Base-by-base conservation (phyloP, 2,797 vertebrate species). In the Rhincodon typus region DNA sequence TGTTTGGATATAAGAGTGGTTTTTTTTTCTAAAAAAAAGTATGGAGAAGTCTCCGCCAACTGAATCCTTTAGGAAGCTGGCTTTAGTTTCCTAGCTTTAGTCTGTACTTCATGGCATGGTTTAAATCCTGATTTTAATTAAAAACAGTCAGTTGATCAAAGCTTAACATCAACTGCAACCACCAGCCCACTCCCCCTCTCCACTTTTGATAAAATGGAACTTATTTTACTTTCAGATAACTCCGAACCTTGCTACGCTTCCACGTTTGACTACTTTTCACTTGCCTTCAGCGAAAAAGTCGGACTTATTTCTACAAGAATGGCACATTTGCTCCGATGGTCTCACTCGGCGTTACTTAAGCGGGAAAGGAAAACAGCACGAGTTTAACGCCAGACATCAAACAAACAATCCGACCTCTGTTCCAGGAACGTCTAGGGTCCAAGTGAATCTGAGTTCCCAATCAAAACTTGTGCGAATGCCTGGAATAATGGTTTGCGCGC, bases 61-160 rank as follows among this genome's bases (percentile, higher is more conserved):
- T 50, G 21, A 94, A 94, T 72, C 93, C 67, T 94, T 50, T 5
- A 46, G 42, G 93, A 42, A 13, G 67, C 13, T 94, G 46, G 93
- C 27, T 94, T 94, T 4, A 25, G 10, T 50, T 34, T 34, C 46
- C 69, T 30, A 42, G 38, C 42, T 70, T 46, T 50, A 38, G 93
- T 42, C 93, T 72, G 42, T 50, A 12, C 13, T 27, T 94, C 93
- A 15, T 50, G 42, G 38, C 50, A 94, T 72, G 38, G 38, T 42
- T 72, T 72, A 94, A 94, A 94, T 50, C 69, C 69, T 46, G 93
- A 72, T 72, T 94, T 94, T 94, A 94, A 94, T 94, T 94, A 94
- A 72, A 94, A 50, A 94, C 93, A 94, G 93, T 12, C 91, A 94
- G 69, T 94, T 94, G 91, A 25, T 94, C 93, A 94, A 30, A 91